Base-by-base conservation (phyloP, 2,888 invertebrate species). In the Napeogenes inachia region DNA sequence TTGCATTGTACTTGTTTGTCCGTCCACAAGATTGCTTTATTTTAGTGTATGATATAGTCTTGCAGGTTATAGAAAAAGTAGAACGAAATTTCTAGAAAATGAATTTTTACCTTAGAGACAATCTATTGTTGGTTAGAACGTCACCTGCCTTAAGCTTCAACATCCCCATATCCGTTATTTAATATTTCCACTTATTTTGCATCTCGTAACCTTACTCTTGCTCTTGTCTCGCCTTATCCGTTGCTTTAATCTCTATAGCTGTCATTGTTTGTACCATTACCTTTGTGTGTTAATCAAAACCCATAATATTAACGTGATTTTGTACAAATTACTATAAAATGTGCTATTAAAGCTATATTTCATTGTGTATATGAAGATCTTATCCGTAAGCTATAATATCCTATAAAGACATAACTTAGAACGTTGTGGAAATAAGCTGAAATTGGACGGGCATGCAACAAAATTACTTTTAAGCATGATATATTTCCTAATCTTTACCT, bases 351-450 rank as follows among this genome's bases (percentile, higher is more conserved):
- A 50, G 10, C 50, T 50, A 30, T 12, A 30, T 30, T 30, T 50
- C 30, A 21, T 30, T 10, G 4, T 30, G 30, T 4, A 47, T 13
- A 13, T 47, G 2, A 30, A 50, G 10, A 8, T 12, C 10, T 21
- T 4, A 47, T n/a, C 8, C n/a, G n/a, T 47, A 4, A 47, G 47
- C 50, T 50, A 10, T 10, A 42, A 8, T 42, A 42, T 54, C 54
- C 42, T 42, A 47, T 50, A 58, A 47, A 38, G 10, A 12, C 5
- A 58, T 58, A 13, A 46, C 59, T 30, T 54, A 53, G 38, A 56
- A 47, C 62, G 84, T 84, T 85, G 88, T 87, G 86, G 72, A 84
- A 86, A 86, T 86, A 81, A 85, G 86, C 89, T 87, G 88, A 87
- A 82, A 88, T 87, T 82, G 87, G 85, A 84, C 86, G 85, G 87